phyloP scores from a whole-genome alignment of 2,888 invertebrate genomes.

The Thelaira solivaga region DNA sequence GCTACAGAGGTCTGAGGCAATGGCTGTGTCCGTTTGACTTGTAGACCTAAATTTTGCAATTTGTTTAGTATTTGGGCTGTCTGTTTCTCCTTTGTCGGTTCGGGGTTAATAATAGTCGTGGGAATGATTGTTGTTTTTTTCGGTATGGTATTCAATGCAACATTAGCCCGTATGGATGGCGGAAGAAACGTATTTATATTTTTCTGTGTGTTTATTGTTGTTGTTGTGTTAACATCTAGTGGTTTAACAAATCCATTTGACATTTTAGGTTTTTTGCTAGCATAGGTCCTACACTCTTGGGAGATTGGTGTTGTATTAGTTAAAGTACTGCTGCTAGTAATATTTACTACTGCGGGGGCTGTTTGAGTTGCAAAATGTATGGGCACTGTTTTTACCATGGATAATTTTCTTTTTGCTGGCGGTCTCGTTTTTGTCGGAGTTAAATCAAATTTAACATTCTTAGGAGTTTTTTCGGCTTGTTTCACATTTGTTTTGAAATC shows the following conservation, averaged over 20 bases:
- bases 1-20: background rate
- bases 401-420: constrained; percentile 24
- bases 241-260: constrained; percentile 20
- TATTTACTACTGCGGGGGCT: background rate
- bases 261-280: constrained; percentile 14
- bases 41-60: constrained; percentile 70
- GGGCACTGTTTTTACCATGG: constrained; percentile 8
- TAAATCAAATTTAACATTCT: constrained; percentile 46
- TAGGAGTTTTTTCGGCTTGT: constrained; percentile 18
- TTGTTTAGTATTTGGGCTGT: constrained; percentile 69
- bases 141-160: background rate
- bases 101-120: background rate
- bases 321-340: background rate
- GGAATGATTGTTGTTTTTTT: background rate
- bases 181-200: background rate
- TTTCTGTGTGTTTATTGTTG: background rate
- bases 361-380: constrained; percentile 6
- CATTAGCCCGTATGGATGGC: background rate
- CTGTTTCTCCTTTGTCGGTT: constrained; percentile 51
- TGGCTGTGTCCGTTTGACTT: constrained; percentile 67
- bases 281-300: background rate
- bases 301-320: background rate
- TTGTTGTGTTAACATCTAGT: background rate
- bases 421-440: background rate
- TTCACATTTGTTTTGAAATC: constrained; percentile 11